Conservation (phyloP, 2,888 invertebrate species). For the Gymnosoma rotundatum region DNA sequence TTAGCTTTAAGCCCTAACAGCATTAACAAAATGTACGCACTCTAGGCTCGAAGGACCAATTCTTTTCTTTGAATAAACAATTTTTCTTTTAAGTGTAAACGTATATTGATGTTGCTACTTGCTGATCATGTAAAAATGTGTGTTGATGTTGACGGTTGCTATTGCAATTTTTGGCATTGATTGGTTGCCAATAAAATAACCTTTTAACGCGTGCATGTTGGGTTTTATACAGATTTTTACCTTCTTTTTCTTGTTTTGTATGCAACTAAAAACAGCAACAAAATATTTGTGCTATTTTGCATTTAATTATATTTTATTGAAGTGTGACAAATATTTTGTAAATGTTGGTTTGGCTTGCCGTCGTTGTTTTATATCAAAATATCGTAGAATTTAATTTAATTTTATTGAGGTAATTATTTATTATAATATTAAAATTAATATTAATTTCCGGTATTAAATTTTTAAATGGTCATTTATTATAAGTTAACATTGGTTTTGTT, state of each 20-base stretch:
- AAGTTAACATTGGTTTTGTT: background rate
- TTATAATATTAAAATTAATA: constrained; percentile 32
- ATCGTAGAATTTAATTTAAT: constrained; percentile 1
- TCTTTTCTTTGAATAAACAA: no score
- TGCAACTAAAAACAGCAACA: constrained; percentile 7
- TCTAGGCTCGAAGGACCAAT: no score
- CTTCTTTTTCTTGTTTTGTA: constrained; percentile 24
- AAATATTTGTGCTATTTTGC: constrained; percentile 59
- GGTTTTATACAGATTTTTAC: constrained; percentile 50
- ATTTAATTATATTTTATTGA: constrained; percentile 69
- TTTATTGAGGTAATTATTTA: constrained; percentile 43
- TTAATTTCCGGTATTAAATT: constrained; percentile 47
- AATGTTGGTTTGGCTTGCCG: constrained; percentile 43
- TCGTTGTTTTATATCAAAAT: constrained; percentile 10
- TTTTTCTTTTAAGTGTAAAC: no score
- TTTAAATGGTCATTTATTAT: constrained; percentile 7
- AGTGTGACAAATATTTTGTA: constrained; percentile 70
- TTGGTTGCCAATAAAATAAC: constrained; percentile 73
- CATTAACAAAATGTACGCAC: no score
- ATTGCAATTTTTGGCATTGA: constrained; percentile 71
- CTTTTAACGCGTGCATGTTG: constrained; percentile 68
- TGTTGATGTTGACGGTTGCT: constrained; percentile 45
- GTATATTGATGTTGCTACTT: background rate
- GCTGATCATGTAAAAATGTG: background rate
- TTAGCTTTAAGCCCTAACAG: no score